Evolutionary conservation across 2,797 vertebrate genomes (phyloP).

Genomic region (Coluber constrictor): DNA sequence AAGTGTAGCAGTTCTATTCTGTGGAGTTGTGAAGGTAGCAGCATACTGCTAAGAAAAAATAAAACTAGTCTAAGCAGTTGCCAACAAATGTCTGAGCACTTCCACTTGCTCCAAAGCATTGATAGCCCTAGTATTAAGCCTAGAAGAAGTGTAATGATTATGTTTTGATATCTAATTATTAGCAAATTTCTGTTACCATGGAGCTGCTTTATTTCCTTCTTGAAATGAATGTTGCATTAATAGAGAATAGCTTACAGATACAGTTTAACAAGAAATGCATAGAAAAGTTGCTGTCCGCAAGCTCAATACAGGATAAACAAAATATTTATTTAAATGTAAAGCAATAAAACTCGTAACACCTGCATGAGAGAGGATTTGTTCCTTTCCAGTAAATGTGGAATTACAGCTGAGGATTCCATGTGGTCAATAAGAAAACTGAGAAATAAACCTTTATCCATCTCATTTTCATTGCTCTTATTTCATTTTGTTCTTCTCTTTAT

Average conservation of each 20-base stretch:
- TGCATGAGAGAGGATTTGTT: background rate
- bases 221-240: background rate
- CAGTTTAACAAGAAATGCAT: background rate
- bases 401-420: background rate
- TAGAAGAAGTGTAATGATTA: background rate
- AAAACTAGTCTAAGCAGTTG: background rate
- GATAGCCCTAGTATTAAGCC: background rate
- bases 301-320: background rate
- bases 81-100: background rate
- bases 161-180: background rate
- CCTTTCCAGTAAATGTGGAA: background rate
- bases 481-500: slow-evolving; percentile 54
- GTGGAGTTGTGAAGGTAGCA: background rate
- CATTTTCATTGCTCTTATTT: slow-evolving; percentile 43
- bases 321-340: background rate
- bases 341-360: background rate
- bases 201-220: background rate
- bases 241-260: background rate
- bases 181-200: background rate
- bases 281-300: background rate
- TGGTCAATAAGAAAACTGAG: background rate
- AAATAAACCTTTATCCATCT: background rate
- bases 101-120: background rate
- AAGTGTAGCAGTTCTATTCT: background rate
- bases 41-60: background rate